Evolutionary conservation across 2,888 invertebrate genomes (phyloP), one percentile per base, ranked within the genome.

Genomic region (Antitype chi): DNA sequence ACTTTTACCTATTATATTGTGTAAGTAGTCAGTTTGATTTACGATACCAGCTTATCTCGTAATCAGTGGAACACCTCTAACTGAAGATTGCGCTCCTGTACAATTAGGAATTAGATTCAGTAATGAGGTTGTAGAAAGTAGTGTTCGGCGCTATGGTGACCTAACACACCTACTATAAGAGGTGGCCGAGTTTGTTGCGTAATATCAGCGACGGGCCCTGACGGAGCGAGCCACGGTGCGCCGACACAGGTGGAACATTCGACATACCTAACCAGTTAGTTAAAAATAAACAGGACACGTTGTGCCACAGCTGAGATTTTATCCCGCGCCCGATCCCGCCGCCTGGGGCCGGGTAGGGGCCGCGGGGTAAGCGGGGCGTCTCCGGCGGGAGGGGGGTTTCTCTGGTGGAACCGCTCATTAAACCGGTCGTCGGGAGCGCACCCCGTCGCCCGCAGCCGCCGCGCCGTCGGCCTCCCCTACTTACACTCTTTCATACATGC

Each of bases 211-310:
- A 1, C 15, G 55, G 15, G 28, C 28, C 38, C 38, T 20, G 25
- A 53, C 49, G 15, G n/a, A 81, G 20, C 32, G 79, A 49, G 32
- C 53, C 1, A 17, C 74, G 28, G n/a, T n/a, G 60, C 17, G 15
- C 13, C 38, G 28, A 32, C 47, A 72, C 86, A 87, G 86, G 85
- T 88, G 87, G 84, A 85, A 90, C 87, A 89, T 91, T 91, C 90
- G 88, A 91, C 88, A 89, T 89, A 60, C 60, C 60, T 60, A 93
- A 94, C 94, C 93, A 90, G 94, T 93, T 91, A 88, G 91, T 92
- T 94, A 93, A 93, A 94, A 94, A 94, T 94, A 94, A 93, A 93
- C 93, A 87, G 86, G 82, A 86, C 87, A 87, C 87, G 87, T 88
- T 86, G 89, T 84, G 87, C 72, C 75, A 68, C 86, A 87, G 89